Conservation (phyloP, 2,888 invertebrate genomes). For the Orthosia gothica region DNA sequence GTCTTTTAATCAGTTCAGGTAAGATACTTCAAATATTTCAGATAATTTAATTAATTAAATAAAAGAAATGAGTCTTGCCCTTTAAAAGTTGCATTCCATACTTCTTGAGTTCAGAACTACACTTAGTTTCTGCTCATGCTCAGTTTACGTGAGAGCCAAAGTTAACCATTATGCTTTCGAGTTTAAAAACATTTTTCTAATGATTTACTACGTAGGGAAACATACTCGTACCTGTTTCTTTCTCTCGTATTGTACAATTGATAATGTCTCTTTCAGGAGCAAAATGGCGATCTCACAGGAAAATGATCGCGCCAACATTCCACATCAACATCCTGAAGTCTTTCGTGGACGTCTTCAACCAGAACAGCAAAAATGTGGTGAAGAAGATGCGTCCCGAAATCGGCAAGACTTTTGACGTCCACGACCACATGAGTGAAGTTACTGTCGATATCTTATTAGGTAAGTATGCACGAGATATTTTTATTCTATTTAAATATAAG, state of each 20-base stretch:
- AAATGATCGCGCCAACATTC: constrained; percentile 96
- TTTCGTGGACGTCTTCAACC: constrained; percentile 94
- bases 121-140: neutral
- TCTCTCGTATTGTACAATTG: neutral
- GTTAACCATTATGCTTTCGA: too few relatives aligned
- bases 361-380: constrained; percentile 93
- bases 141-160: too few relatives aligned
- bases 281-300: constrained; percentile 95
- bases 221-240: neutral
- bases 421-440: constrained; percentile 94
- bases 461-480: constrained; percentile 65
- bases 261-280: constrained; percentile 86
- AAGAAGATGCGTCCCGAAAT: constrained; percentile 91
- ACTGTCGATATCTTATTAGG: constrained; percentile 94
- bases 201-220: too few relatives aligned
- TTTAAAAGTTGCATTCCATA: too few relatives aligned
- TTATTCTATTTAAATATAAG: constrained; percentile 25
- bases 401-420: constrained; percentile 93
- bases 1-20: constrained; percentile 94
- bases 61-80: neutral
- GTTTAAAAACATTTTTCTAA: too few relatives aligned
- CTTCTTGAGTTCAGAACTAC: too few relatives aligned
- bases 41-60: neutral
- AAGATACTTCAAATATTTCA: constrained; percentile 29
- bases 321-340: constrained; percentile 95